These are phyloP conservation scores for Caligus rogercresseyi DNA, from an alignment of 1,140 invertebrate species.

Conservation along the genomic window DNA sequence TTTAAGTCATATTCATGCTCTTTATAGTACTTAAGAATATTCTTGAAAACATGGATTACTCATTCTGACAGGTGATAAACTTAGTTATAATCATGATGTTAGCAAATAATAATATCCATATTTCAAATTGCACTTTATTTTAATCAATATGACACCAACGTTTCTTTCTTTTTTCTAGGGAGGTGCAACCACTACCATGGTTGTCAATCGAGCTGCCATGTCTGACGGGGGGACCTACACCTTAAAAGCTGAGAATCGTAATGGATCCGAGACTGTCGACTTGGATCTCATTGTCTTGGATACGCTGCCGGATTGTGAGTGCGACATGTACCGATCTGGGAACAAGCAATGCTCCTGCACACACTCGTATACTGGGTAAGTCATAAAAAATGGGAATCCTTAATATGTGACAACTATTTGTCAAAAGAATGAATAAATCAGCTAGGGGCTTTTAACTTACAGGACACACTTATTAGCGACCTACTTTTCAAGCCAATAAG, in stretches of 20 bases:
- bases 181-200: conserved; percentile 44
- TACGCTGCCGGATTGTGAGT: conserved; percentile 16
- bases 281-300: conserved; percentile 16
- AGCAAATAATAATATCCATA: too few relatives aligned
- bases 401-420: too few relatives aligned
- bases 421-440: too few relatives aligned
- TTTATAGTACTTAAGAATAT: too few relatives aligned
- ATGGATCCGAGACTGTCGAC: conserved; percentile 18
- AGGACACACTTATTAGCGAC: too few relatives aligned
- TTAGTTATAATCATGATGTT: not conserved
- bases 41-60: too few relatives aligned
- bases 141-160: not conserved
- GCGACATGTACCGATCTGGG: conserved; percentile 16
- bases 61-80: too few relatives aligned
- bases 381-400: too few relatives aligned
- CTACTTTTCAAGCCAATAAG: too few relatives aligned
- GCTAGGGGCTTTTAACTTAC: too few relatives aligned
- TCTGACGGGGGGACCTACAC: conserved; percentile 62
- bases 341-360: conserved; percentile 18
- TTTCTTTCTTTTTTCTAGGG: conserved; percentile 1
- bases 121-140: too few relatives aligned
- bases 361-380: conserved; percentile 20
- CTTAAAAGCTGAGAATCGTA: conserved; percentile 60
- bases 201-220: conserved; percentile 48
- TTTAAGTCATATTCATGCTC: too few relatives aligned